phyloP scores from a whole-genome alignment of 2,888 invertebrate species.

The Cristatella mucedo region DNA sequence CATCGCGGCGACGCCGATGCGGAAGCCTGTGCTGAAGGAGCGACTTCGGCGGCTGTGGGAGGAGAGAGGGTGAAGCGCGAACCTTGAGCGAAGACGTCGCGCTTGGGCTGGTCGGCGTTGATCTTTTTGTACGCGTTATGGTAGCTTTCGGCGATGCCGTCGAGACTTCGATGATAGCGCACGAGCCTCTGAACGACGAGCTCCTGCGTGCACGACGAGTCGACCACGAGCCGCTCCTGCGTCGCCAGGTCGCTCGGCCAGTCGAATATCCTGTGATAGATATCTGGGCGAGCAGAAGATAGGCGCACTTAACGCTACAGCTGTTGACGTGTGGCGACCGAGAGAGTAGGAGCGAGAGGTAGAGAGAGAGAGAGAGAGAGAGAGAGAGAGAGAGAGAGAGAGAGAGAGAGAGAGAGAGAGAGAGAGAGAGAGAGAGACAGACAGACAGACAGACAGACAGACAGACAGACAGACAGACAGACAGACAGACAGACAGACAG shows the following conservation, averaged over 20 bases:
- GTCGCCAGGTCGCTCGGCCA: slow-evolving; percentile 27
- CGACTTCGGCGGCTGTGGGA: too few relatives aligned
- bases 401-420: background rate
- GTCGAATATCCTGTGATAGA: slow-evolving; percentile 38
- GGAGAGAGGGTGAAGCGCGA: too few relatives aligned
- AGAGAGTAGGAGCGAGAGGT: too few relatives aligned
- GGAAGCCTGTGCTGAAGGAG: too few relatives aligned
- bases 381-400: slow-evolving; percentile 6
- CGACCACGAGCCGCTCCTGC: slow-evolving; percentile 25
- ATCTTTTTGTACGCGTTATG: slow-evolving; percentile 21
- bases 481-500: too few relatives aligned
- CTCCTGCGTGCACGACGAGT: slow-evolving; percentile 24
- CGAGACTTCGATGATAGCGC: slow-evolving; percentile 28
- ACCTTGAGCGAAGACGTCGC: slow-evolving; percentile 37
- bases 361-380: slow-evolving; percentile 9
- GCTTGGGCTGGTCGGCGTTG: slow-evolving; percentile 39
- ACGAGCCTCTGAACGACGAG: slow-evolving; percentile 29
- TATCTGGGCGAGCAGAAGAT: slow-evolving; percentile 20
- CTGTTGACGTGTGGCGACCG: too few relatives aligned
- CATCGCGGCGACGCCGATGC: too few relatives aligned
- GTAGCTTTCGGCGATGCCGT: slow-evolving; percentile 26
- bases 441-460: background rate
- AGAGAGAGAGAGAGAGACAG: slow-evolving; percentile 2
- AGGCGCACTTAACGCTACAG: too few relatives aligned
- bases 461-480: too few relatives aligned